Conservation (phyloP, 1,140 invertebrate species). For the Trichogramma pretiosum region DNA sequence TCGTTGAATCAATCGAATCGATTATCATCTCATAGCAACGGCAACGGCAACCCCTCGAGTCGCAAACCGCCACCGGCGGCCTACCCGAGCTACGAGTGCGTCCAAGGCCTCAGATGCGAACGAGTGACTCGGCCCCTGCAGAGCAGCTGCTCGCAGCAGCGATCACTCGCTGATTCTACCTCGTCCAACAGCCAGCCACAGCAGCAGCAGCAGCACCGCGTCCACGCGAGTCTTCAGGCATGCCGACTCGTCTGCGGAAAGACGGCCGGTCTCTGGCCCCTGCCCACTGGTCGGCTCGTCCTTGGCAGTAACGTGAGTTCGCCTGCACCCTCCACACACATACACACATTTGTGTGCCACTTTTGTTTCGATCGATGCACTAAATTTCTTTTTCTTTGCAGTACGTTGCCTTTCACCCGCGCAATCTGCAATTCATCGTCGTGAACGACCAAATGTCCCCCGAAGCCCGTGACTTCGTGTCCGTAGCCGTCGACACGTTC, state of each 20-base stretch:
- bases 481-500: slow-evolving; percentile 47
- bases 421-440: slow-evolving; percentile 35
- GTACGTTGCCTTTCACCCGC: slow-evolving; percentile 25
- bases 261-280: slow-evolving; percentile 62
- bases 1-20: no score
- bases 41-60: no score
- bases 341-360: no score
- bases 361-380: not conserved
- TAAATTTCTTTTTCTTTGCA: slow-evolving; percentile 15
- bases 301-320: slow-evolving; percentile 34
- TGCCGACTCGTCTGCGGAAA: slow-evolving; percentile 61
- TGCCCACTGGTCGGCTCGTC: slow-evolving; percentile 48
- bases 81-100: slow-evolving; percentile 30
- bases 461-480: slow-evolving; percentile 39
- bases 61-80: no score
- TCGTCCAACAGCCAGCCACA: no score
- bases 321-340: not conserved
- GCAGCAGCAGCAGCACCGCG: slow-evolving; percentile 54
- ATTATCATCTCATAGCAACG: no score
- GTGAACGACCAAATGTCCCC: not conserved
- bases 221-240: slow-evolving; percentile 31
- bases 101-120: slow-evolving; percentile 26
- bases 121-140: slow-evolving; percentile 16
- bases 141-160: no score
- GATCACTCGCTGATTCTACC: no score